Evolutionary conservation across 2,113 vertebrate genomes (phyloP).

Genomic region (Erythrolamprus reginae): DNA sequence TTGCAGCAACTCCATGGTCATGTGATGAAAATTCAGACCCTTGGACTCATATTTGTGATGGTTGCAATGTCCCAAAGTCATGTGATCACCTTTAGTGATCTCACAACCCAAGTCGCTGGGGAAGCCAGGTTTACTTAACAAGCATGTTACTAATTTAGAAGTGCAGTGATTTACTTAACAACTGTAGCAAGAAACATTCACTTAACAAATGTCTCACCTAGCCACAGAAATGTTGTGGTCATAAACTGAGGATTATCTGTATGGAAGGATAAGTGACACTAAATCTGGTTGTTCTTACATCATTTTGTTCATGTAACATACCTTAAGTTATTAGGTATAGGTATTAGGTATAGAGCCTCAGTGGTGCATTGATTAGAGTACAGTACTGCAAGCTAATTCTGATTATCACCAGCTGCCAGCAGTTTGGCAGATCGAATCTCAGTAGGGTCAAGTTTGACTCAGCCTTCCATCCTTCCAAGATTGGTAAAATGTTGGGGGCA

Average conservation of each 20-base stretch:
- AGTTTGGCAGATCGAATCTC: no score
- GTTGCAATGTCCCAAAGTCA: neutral
- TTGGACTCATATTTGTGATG: neutral
- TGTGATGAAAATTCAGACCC: neutral
- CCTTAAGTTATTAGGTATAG: no score
- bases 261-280: slow-evolving; percentile 1
- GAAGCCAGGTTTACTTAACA: neutral
- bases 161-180: neutral
- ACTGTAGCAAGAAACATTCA: neutral
- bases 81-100: neutral
- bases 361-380: no score
- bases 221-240: neutral
- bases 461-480: no score
- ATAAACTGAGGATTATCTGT: no score
- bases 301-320: slow-evolving; percentile 2
- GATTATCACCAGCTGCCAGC: no score
- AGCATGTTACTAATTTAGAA: neutral
- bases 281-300: neutral
- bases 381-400: no score
- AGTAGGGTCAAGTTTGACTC: no score
- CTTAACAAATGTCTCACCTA: neutral
- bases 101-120: neutral
- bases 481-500: no score
- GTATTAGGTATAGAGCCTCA: no score
- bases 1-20: neutral